Conservation (phyloP, 2,888 invertebrate species). For the Ornithoptera alexandrae region DNA sequence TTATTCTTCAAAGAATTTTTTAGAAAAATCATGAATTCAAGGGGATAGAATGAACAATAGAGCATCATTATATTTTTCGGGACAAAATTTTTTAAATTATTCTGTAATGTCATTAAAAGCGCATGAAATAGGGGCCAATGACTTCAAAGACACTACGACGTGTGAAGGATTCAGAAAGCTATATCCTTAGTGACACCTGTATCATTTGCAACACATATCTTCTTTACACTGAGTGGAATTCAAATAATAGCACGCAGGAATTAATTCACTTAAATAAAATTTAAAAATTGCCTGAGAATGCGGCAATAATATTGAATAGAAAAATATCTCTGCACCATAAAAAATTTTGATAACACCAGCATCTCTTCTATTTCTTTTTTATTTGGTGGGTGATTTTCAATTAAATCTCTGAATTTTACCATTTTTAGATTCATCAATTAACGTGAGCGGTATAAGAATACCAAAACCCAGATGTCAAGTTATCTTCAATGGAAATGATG, state of each 20-base stretch:
- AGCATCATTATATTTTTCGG: neutral
- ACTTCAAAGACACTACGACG: constrained; percentile 18
- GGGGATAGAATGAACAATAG: constrained; percentile 18
- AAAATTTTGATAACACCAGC: constrained; percentile 27
- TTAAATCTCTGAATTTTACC: constrained; percentile 25
- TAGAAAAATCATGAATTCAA: constrained; percentile 25
- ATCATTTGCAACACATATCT: constrained; percentile 33
- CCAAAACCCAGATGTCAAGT: constrained; percentile 26
- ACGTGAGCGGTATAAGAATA: constrained; percentile 29
- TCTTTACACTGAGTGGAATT: constrained; percentile 31
- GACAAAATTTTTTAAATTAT: neutral
- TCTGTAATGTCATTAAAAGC: constrained; percentile 15
- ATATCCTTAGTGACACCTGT: constrained; percentile 23
- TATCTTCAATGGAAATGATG: constrained; percentile 16
- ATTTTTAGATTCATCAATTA: constrained; percentile 26
- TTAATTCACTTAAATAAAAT: constrained; percentile 29
- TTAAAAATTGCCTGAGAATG: constrained; percentile 28
- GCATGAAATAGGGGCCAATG: constrained; percentile 23
- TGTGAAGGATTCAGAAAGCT: constrained; percentile 27
- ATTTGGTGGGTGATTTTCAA: constrained; percentile 33
- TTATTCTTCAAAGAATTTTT: constrained; percentile 29
- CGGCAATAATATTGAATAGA: constrained; percentile 32
- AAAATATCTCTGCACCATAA: constrained; percentile 33
- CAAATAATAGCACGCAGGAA: constrained; percentile 33
- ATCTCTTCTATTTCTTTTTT: constrained; percentile 19